phyloP scores from a whole-genome alignment of 2,113 vertebrate species.

The Indri indri region DNA sequence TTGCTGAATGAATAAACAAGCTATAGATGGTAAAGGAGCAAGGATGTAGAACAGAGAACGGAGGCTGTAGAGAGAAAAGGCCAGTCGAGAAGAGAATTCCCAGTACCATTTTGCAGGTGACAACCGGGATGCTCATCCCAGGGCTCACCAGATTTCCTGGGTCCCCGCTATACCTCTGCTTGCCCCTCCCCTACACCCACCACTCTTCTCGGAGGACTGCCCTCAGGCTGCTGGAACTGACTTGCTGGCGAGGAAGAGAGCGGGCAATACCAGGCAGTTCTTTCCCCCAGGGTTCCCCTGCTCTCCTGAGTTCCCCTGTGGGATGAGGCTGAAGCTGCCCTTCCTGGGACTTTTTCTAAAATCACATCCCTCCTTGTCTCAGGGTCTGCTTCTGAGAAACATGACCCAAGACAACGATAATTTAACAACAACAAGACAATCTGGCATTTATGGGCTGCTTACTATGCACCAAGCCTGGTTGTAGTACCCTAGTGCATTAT shows the following conservation, averaged over 20 bases:
- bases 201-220: neutral
- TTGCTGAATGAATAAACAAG: neutral
- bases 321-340: neutral
- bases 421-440: neutral
- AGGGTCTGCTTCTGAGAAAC: neutral
- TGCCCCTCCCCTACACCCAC: neutral
- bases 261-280: neutral
- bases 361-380: neutral
- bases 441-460: rapidly evolving
- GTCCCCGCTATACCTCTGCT: neutral
- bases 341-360: neutral
- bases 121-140: rapidly evolving
- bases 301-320: neutral
- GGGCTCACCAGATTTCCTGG: neutral
- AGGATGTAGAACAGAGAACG: neutral
- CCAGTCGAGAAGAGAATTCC: neutral
- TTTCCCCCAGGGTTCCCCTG: neutral
- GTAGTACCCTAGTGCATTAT: rapidly evolving
- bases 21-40: neutral
- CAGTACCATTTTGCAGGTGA: neutral
- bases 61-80: neutral
- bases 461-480: too few species aligned
- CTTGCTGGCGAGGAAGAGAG: neutral
- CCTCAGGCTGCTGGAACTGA: too few species aligned
- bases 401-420: neutral